Conservation (phyloP, 2,113 vertebrate species). For the Rhinopomastus cyanomelas region DNA sequence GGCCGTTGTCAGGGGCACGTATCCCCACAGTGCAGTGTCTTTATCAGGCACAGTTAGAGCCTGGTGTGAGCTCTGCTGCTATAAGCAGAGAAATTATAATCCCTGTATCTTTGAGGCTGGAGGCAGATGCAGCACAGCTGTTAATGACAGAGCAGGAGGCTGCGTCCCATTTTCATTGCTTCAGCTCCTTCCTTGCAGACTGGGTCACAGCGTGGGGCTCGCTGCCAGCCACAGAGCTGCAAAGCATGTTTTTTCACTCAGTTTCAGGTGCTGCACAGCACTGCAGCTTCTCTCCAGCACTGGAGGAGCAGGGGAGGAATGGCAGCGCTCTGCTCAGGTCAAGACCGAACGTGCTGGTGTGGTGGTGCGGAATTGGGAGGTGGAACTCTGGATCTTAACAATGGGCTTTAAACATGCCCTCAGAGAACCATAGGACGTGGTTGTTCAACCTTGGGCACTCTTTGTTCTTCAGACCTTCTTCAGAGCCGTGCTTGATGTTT, state of each 20-base stretch:
- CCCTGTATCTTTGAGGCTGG: not conserved
- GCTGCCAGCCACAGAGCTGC: conserved; percentile 29
- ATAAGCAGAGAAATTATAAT: not conserved
- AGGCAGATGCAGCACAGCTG: not conserved
- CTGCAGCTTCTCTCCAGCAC: conserved; percentile 17
- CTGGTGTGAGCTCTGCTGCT: not conserved
- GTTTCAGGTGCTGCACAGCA: conserved; percentile 11
- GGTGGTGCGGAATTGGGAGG: not conserved
- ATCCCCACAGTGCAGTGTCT: not conserved
- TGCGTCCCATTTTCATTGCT: not conserved
- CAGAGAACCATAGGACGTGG: not conserved
- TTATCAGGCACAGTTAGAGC: not conserved
- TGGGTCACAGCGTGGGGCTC: not conserved
- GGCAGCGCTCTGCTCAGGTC: not conserved
- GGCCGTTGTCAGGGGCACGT: not conserved
- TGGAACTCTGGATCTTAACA: not conserved
- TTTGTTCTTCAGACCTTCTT: not conserved
- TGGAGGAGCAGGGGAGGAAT: not conserved
- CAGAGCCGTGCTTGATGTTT: conserved; percentile 18
- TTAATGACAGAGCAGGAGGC: not conserved
- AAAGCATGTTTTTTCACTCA: not conserved
- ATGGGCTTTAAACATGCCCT: not conserved
- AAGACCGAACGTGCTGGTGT: not conserved
- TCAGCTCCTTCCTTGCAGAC: not conserved
- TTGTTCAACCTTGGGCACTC: not conserved